Evolutionary conservation across 2,113 vertebrate genomes (phyloP), one percentile per base, ranked within the genome.

Genomic region (Microtus montanus): DNA sequence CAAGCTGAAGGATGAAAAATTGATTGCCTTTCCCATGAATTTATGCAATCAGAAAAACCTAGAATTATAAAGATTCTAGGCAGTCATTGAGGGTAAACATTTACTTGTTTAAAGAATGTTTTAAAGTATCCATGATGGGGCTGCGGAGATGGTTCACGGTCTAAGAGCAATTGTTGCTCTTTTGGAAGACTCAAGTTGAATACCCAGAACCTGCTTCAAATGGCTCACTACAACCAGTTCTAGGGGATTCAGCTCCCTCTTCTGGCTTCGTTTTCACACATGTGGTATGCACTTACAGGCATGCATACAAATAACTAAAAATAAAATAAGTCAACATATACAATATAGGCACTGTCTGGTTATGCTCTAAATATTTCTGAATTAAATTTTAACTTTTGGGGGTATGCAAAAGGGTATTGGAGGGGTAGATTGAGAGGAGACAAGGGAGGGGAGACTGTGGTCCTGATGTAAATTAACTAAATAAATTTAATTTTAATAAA

Each of bases 1-100:
- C 58, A 80, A 61, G 38, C 4, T 93, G 70, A 58, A 73, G 1
- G 30, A 26, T 49, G 52, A 41, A 7, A 71, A 70, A 92, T 73
- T 89, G 30, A 91, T 91, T 52, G 28, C 14, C 38, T 92, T 94
- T 93, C 52, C 20, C 80, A 17, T 84, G 70, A 94, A 47, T 80
- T 94, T 91, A 64, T 13, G 4, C 71, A 93, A 85, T 89, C 26
- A 64, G 68, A 71, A 89, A 68, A 70, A 44, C 68, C 22, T 84
- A 11, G 20, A 91, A 87, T 20, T 87, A 4, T 5, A 63, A 86
- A 79, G 61, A 7, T 49, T 89, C 80, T 79, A 77, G 82, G 28
- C 5, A 17, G 13, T 79, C 66, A 79, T 89, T 94, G 8, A 74
- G 6, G 74, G 68, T 74, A 87, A 58, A 75, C 1, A 44, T 89